Base-by-base conservation (phyloP, 2,888 invertebrate genomes). In the Monoplex corrugatus region DNA sequence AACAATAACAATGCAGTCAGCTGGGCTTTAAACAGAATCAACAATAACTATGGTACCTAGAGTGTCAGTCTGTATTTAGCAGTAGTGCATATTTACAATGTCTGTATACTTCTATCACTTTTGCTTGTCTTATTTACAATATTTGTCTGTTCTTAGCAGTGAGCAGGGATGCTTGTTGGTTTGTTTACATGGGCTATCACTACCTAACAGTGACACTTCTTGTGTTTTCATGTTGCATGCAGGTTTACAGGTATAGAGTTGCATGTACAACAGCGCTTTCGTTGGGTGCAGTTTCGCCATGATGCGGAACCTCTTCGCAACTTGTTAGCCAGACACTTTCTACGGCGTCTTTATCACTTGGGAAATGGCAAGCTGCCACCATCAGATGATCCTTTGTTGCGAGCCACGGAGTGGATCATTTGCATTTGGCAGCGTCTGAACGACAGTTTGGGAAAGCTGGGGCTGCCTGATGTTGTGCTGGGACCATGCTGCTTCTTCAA, bases 361-460 rank as follows among this genome's bases (percentile, higher is more conserved):
- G 92, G 94, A 88, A 89, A 91, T 32, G 95, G 95, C 13, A 90
- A 90, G 35, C 89, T 94, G 40, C 95, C 95, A 0, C 87, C 92
- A 1, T 45, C 90, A 23, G 94, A 94, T 89, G 92, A 92, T 80
- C 91, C 92, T 10, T 91, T 94, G 32, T 93, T 94, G 85, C 90
- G 93, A 83, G 95, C 94, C 28, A 93, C 94, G 0, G 95, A 95
- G 89, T 96, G 95, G 95, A 91, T 95, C 75, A 92, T 95, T 10
- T 94, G 95, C 92, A 94, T 95, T 0, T 95, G 95, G 95, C 95
- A 95, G 92, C 92, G 95, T 44, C 92, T 95, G 16, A 96, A 95
- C 90, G 95, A 95, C 90, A 95, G 95, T 43, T 91, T 95, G 13
- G 92, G 89, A 35, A 95, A 95, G 90, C 93, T 96, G 35, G 95